These are phyloP conservation scores for Hofmannophila pseudospretella DNA, from an alignment of 2,888 invertebrate species.

Conservation along the genomic window DNA sequence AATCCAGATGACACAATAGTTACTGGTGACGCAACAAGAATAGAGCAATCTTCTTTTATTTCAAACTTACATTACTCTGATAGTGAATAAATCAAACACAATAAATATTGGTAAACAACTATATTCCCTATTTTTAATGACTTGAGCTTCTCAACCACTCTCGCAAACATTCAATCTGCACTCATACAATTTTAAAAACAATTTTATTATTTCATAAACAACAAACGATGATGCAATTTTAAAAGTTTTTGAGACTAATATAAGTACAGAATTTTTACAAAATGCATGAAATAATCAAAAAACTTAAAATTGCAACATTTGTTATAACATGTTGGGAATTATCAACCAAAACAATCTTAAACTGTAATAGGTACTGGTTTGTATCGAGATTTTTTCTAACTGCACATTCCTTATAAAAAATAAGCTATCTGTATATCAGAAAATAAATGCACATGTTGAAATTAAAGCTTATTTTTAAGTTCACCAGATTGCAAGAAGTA, in stretches of 20 bases:
- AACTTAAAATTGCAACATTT: no score
- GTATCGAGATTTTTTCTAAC: no score
- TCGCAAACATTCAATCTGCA: slow-evolving; percentile 20
- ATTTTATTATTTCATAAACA: slow-evolving; percentile 39
- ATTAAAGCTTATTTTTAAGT: not conserved
- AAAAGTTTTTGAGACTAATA: slow-evolving; percentile 22
- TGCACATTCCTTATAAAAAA: not conserved
- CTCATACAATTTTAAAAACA: slow-evolving; percentile 34
- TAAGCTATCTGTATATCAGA: not conserved
- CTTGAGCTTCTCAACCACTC: slow-evolving; percentile 38
- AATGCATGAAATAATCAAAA: no score
- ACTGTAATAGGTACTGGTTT: no score
- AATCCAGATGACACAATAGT: slow-evolving; percentile 13
- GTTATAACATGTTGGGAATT: not conserved
- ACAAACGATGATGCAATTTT: slow-evolving; percentile 23
- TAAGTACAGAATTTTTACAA: no score
- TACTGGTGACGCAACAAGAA: slow-evolving; percentile 1
- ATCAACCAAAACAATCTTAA: not conserved
- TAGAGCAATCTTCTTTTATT: slow-evolving; percentile 12
- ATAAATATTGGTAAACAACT: slow-evolving; percentile 48
- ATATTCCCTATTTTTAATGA: slow-evolving; percentile 65
- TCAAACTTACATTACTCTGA: slow-evolving; percentile 15
- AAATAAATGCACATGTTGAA: not conserved
- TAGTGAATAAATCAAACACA: slow-evolving; percentile 37
- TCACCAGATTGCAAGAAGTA: not conserved